Evolutionary conservation across 2,888 invertebrate genomes (phyloP).

Genomic region (Stramonita haemastoma): DNA sequence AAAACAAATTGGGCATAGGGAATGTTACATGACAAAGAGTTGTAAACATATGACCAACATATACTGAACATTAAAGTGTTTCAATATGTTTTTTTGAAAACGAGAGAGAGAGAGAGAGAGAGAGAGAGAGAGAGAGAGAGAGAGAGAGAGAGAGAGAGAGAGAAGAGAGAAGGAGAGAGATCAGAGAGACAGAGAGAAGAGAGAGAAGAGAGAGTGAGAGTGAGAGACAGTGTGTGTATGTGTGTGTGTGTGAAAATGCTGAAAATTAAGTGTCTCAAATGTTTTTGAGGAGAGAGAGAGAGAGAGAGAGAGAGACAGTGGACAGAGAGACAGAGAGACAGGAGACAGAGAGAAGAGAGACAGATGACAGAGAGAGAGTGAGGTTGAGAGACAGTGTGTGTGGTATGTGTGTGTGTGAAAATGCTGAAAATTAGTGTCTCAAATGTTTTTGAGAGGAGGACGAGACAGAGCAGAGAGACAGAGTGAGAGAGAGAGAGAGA

Average conservation of each 20-base stretch:
- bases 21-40: too few species aligned
- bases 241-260: background rate
- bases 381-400: background rate
- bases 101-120: background rate
- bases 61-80: too few species aligned
- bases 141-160: background rate
- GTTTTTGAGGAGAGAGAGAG: background rate
- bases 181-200: background rate
- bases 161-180: background rate
- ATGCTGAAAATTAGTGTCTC: too few species aligned
- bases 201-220: background rate
- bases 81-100: too few species aligned
- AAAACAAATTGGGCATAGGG: too few species aligned
- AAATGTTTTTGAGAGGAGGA: too few species aligned
- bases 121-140: background rate
- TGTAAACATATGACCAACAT: too few species aligned
- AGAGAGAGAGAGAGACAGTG: background rate
- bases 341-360: conserved; percentile 2
- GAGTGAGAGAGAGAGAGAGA: background rate
- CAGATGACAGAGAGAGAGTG: background rate
- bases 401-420: background rate
- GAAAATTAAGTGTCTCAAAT: too few species aligned
- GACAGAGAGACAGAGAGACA: background rate
- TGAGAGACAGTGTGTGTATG: background rate
- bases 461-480: background rate